Base-by-base conservation (phyloP, 1,140 invertebrate genomes). In the Nomia melanderi region DNA sequence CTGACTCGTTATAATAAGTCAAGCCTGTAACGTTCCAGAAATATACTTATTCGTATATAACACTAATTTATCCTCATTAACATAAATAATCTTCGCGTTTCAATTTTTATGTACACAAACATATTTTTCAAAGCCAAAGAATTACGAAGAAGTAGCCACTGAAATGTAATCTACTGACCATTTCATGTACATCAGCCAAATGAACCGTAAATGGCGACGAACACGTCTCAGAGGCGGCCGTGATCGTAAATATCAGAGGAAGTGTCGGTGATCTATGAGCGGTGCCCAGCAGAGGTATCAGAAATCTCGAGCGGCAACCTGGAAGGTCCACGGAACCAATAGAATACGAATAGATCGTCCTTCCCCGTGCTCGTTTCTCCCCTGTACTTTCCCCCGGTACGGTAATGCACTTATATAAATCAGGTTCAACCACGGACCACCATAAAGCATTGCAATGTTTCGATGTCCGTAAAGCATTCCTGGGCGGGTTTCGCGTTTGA, bases 381-480 rank as follows among this genome's bases (percentile, higher is more conserved):
- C 75, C 57, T 17, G 27, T 65, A 63, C 65, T 70, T 66, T 57
- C 66, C 85, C 70, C 76, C 74, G 86, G 83, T 88, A 86, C 86
- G 87, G 91, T 92, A 92, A 92, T 92, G 91, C 91, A 92, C 91
- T 91, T 92, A 92, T 92, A 92, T 92, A 92, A 92, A 92, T 92
- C 92, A 92, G 88, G 90, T 92, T 92, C 92, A 92, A 90, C 85
- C 87, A 83, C 78, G 91, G 92, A 92, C 92, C 92, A 92, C 91
- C 92, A 92, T 92, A 92, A 92, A 92, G 92, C 92, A 92, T 92
- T 91, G 91, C 92, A 90, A 92, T 92, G 92, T 92, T 92, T 91
- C 91, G 90, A 92, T 92, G 91, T 91, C 89, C 88, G 90, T 90
- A 89, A 86, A 89, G 92, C 91, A 92, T 92, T 91, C 92, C 91